A percentile compares a stretch with the other conserved stretches of the same genome.
phyloP scores from a whole-genome alignment of 92 coral and sea anemone species.

The Umimayanthus kanabou region DNA sequence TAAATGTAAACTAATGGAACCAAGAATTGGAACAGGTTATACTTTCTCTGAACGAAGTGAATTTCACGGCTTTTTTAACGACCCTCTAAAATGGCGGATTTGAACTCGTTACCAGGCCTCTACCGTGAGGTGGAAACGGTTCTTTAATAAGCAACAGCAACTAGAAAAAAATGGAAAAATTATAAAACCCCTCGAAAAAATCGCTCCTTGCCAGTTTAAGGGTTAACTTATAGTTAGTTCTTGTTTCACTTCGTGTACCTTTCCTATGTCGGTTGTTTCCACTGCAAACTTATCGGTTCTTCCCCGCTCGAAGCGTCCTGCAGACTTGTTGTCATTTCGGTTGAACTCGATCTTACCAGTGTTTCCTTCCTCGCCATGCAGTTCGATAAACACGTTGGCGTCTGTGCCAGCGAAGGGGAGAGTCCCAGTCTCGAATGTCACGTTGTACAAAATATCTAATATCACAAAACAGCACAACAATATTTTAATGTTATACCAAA shows the following conservation, averaged over 20 bases:
- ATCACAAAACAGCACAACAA: neutral
- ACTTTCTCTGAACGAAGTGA: too few relatives aligned
- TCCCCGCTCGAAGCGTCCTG: slow-evolving; percentile 76
- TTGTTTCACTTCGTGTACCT: slow-evolving; percentile 46
- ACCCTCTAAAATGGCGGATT: too few relatives aligned
- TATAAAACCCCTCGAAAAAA: too few relatives aligned
- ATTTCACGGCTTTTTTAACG: too few relatives aligned
- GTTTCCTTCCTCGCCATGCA: slow-evolving; percentile 81
- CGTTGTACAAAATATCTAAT: slow-evolving; percentile 81
- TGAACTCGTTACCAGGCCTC: too few relatives aligned
- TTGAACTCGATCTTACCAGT: slow-evolving; percentile 87
- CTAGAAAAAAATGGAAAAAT: too few relatives aligned
- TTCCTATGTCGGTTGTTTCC: slow-evolving; percentile 81
- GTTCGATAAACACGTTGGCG: slow-evolving; percentile 84
- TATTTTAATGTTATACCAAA: neutral
- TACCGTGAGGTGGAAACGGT: too few relatives aligned
- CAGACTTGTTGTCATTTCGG: slow-evolving; percentile 60
- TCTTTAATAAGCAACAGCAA: too few relatives aligned
- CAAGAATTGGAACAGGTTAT: too few relatives aligned
- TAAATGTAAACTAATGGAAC: too few relatives aligned
- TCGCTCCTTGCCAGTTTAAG: too few relatives aligned
- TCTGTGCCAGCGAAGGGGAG: slow-evolving; percentile 97
- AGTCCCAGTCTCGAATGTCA: slow-evolving; percentile 92
- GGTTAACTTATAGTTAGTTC: too few relatives aligned
- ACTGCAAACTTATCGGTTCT: slow-evolving; percentile 88